These are phyloP conservation scores for Andrena dorsata DNA, from an alignment of 2,888 invertebrate genomes.

Conservation along the genomic window DNA sequence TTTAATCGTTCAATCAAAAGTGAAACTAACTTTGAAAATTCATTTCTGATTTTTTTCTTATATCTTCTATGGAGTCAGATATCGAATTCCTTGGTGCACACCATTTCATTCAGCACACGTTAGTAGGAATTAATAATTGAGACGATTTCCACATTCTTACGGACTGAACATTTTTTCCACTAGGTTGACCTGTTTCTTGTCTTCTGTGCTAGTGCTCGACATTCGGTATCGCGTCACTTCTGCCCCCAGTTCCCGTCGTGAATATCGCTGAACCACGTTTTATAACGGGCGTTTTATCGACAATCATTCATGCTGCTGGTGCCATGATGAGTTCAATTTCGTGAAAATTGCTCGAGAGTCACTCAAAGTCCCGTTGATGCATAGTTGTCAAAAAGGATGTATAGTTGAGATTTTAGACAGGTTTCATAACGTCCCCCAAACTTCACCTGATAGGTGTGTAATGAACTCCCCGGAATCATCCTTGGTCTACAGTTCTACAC, in stretches of 20 bases:
- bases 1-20: too few species aligned
- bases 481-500: too few species aligned
- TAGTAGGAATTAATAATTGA: not conserved
- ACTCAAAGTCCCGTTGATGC: not conserved
- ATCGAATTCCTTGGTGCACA: too few species aligned
- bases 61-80: too few species aligned
- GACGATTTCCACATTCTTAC: conserved; percentile 5
- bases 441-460: too few species aligned
- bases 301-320: conserved; percentile 18
- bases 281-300: conserved; percentile 34
- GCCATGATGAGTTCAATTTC: conserved; percentile 18
- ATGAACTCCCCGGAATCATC: too few species aligned
- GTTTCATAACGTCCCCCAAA: too few species aligned
- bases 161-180: conserved; percentile 29
- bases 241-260: conserved; percentile 3
- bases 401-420: too few species aligned
- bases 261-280: conserved; percentile 23
- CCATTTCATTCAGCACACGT: too few species aligned
- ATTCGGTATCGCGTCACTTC: conserved; percentile 28
- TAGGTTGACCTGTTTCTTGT: conserved; percentile 35
- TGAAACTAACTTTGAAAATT: too few species aligned
- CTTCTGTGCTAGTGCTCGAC: conserved; percentile 9
- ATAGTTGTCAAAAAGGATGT: not conserved
- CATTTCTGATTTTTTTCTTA: too few species aligned
- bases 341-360: not conserved